Evolutionary conservation across 2,888 invertebrate genomes (phyloP).

Genomic region (Pyrrhosoma nymphula): DNA sequence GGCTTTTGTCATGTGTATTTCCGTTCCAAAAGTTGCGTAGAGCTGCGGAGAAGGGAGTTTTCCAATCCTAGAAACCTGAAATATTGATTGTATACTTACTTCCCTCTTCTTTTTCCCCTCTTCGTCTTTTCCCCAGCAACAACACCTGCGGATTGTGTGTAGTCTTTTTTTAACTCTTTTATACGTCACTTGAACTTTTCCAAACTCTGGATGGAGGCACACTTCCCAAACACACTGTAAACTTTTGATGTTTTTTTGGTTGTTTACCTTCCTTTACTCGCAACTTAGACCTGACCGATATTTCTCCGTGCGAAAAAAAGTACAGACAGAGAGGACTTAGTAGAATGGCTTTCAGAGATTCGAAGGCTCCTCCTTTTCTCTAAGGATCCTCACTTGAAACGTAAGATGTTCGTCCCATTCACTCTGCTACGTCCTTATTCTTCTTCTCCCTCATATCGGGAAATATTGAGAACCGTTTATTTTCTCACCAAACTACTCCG

Average conservation of each 20-base stretch:
- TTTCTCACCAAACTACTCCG: neutral
- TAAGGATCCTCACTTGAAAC: neutral
- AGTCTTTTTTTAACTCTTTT: neutral
- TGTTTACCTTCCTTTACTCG: neutral
- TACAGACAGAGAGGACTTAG: neutral
- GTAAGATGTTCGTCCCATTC: neutral
- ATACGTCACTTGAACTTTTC: neutral
- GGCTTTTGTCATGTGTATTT: too few species aligned
- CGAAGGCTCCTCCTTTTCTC: neutral
- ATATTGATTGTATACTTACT: neutral
- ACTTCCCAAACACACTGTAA: neutral
- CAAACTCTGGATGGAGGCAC: neutral
- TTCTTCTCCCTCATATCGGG: neutral
- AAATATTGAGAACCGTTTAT: conserved; percentile 20
- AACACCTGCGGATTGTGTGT: neutral
- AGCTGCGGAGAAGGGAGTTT: neutral
- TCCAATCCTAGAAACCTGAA: neutral
- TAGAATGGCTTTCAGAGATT: neutral
- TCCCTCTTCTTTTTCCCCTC: neutral
- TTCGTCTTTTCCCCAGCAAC: neutral
- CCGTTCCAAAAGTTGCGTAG: neutral
- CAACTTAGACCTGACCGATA: neutral
- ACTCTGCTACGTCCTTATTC: neutral
- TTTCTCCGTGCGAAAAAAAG: neutral
- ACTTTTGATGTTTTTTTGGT: neutral